Base-by-base conservation (phyloP, 1,140 invertebrate species). In the Magallana angulata region DNA sequence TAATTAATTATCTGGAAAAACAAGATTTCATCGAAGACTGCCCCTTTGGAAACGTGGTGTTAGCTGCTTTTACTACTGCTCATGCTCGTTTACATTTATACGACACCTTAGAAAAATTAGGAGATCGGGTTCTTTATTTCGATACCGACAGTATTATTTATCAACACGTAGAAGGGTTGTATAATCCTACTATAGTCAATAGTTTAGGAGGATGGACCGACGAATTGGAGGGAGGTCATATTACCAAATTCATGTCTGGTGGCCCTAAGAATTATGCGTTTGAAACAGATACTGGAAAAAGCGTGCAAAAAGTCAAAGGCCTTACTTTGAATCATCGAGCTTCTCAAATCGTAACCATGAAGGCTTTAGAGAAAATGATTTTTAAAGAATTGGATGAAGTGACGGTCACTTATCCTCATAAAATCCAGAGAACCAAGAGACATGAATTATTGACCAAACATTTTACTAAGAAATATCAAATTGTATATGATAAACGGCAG, bases 1-100 rank as follows among this genome's bases (percentile, higher is more conserved):
- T 82, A 5, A 48, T 56, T 36, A 82, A 57, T 57, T 82, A 7
- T 9, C 3, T 12, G 11, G 16, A 80, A 30, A 80, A n/a, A 12
- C 11, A 18, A 14, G 16, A 36, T 57, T 82, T 48, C 48, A 12
- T 56, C 7, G 30, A 56, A 57, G 18, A 18, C 48, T 56, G 56
- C 48, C 30, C 8, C 12, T 82, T 82, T 56, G 56, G 81, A 56
- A 95, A 94, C 86, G 93, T 95, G 7, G 84, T 93, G 5, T 90
- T 95, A 7, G 94, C 94, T 7, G 91, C 92, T 0, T 95, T 91
- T 82, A 93, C 92, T 8, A 95, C 95, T 2, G 91, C 93, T 14
- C 93, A 94, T 82, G 95, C 94, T 1, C 86, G 94, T 3, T 82
- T 95, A 11, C 92, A 94, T 87, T 90, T 95, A 7, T 95, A 95